Evolutionary conservation across 2,888 invertebrate genomes (phyloP), one percentile per base, ranked within the genome.

Genomic region (Yponomeuta cagnagella): DNA sequence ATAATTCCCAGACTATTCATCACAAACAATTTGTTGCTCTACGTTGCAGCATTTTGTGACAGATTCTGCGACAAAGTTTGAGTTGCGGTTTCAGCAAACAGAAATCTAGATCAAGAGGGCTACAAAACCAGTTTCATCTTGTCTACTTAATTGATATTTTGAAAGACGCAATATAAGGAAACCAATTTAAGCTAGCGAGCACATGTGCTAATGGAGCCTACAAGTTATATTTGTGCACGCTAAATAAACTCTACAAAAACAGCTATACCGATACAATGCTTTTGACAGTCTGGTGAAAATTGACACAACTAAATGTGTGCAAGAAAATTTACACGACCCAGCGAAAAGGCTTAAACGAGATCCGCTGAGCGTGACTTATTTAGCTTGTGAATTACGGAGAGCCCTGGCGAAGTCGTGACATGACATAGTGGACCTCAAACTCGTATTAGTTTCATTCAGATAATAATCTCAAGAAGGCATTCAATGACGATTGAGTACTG

Each of bases 261-360:
- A 15, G 15, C 52, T 58, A 9, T 15, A 10, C 77, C 73, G 75
- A 76, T 73, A 70, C 76, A 72, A 72, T 73, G 78, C 81, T 84
- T 84, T 88, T 88, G 78, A 84, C 88, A 82, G 75, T 71, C 72
- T 82, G 72, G 77, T 82, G 87, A 87, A 82, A 87, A 87, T 87
- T 86, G 77, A 78, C 52, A 58, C 52, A 58, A 58, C 52, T 58
- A 58, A 58, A 58, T 9, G 52, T 58, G 77, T 78, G 72, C 70
- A 72, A 73, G 71, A 72, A 73, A 72, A 75, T 73, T 68, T 68
- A 68, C 68, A 68, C 43, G n/a, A 23, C 30, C 68, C n/a, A 43
- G 48, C 68, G 68, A 68, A 68, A 65, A 65, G 30, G 33, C 12
- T 64, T 64, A 30, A 30, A 23, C 31, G 64, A 31, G 64, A 23